Percentiles rank a stretch among this genome's conserved stretches.
Conservation (phyloP, 2,113 vertebrate species). For the Caranx melampygus region DNA sequence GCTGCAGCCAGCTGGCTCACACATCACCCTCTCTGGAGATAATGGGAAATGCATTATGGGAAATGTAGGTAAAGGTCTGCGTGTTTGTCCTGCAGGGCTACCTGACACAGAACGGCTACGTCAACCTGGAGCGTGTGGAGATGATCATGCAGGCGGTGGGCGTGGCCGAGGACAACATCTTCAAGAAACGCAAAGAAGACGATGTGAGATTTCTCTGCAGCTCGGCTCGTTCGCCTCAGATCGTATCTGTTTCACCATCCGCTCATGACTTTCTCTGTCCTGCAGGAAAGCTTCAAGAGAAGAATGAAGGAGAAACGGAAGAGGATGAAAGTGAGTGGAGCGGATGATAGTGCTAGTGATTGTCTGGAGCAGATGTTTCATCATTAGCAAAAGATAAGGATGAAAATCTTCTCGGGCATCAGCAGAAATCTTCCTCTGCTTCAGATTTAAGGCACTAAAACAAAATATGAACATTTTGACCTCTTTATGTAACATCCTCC, state of each 20-base stretch:
- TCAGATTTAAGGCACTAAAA: neutral
- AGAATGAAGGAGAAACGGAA: constrained; percentile 84
- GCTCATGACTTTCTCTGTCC: constrained; percentile 24
- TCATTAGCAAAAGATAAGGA: no score
- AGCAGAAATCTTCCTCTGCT: neutral
- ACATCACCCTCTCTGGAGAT: neutral
- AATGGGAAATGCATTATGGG: neutral
- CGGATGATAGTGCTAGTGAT: no score
- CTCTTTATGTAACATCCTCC: no score
- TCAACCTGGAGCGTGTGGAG: constrained; percentile 95
- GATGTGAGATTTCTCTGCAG: constrained; percentile 84
- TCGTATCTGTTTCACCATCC: neutral
- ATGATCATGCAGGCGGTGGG: constrained; percentile 98
- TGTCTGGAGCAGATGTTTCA: no score
- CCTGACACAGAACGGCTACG: constrained; percentile 94
- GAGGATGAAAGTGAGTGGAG: constrained; percentile 80
- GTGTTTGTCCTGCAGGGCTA: constrained; percentile 88
- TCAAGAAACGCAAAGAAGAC: constrained; percentile 97
- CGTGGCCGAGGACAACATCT: constrained; percentile 98
- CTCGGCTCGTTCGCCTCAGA: neutral
- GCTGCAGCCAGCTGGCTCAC: neutral
- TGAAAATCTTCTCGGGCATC: no score
- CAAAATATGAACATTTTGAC: no score
- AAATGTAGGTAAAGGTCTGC: neutral
- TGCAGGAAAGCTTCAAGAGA: constrained; percentile 86